Evolutionary conservation across 35 echinoderm and acorn worm genomes (phyloP).

Genomic region (Amphiura filiformis): DNA sequence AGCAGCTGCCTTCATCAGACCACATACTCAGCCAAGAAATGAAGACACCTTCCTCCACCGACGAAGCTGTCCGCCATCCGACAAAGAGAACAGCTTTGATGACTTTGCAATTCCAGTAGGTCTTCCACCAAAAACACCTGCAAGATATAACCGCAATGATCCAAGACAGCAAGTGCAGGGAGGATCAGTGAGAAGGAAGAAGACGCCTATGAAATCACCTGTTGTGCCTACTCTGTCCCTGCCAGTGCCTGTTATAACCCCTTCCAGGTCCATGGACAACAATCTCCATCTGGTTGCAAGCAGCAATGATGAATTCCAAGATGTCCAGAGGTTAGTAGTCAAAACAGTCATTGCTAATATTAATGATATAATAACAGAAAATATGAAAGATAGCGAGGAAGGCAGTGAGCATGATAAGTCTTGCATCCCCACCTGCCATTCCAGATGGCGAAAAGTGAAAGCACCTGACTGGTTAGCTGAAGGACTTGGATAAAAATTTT

Average conservation of each 20-base stretch:
- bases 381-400: too few relatives aligned
- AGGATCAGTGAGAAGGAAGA: conserved; percentile 13
- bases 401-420: too few relatives aligned
- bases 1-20: neutral
- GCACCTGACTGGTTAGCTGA: too few relatives aligned
- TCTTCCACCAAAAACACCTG: conserved; percentile 62
- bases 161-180: conserved; percentile 34
- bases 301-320: neutral
- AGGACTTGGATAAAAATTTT: too few relatives aligned
- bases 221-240: conserved; percentile 90
- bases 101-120: conserved; percentile 67
- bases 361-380: too few relatives aligned
- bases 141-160: conserved; percentile 50
- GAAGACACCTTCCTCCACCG: neutral
- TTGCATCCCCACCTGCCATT: too few relatives aligned
- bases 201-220: conserved; percentile 44
- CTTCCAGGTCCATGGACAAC: conserved; percentile 63
- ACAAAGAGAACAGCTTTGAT: conserved; percentile 38
- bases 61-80: neutral
- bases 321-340: conserved; percentile 85
- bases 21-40: neutral
- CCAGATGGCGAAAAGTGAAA: too few relatives aligned
- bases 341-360: too few relatives aligned
- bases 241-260: conserved; percentile 58
- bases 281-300: conserved; percentile 39